A percentile compares a stretch with the other conserved stretches of the same genome.
Evolutionary conservation across 64 coral and sea anemone genomes (phyloP).

Genomic region (Cladopsammia gracilis): DNA sequence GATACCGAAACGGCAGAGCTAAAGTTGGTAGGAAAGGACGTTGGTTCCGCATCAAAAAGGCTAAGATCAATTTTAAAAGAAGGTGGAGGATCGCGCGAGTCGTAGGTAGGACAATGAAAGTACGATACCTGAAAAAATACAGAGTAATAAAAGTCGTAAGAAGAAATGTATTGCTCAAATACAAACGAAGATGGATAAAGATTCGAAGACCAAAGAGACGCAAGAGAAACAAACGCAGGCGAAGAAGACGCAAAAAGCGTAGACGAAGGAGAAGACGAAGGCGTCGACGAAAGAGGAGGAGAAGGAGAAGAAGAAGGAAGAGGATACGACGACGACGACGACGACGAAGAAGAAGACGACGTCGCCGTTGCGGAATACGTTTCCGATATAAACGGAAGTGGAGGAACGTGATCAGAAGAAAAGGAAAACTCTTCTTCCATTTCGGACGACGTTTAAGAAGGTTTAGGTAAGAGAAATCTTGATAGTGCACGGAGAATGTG

Average conservation of each 20-base stretch:
- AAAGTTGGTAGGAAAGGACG: neutral
- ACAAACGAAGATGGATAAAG: neutral
- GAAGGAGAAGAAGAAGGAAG: conserved; percentile 1
- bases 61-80: neutral
- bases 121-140: neutral
- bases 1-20: neutral
- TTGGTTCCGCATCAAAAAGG: neutral
- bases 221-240: neutral
- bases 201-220: neutral
- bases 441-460: neutral
- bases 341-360: neutral
- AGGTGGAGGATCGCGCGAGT: neutral
- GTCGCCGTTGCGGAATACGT: neutral
- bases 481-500: neutral
- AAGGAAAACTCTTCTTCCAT: neutral
- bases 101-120: neutral
- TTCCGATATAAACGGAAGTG: neutral
- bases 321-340: neutral
- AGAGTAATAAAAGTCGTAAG: neutral
- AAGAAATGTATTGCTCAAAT: neutral
- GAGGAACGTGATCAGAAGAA: neutral
- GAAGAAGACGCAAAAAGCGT: neutral
- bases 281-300: neutral
- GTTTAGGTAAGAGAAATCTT: neutral
- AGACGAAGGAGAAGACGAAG: neutral